A percentile compares a stretch with the other conserved stretches of the same genome.
Evolutionary conservation across 1,140 invertebrate genomes (phyloP).

Genomic region (Palaemon carinicauda): DNA sequence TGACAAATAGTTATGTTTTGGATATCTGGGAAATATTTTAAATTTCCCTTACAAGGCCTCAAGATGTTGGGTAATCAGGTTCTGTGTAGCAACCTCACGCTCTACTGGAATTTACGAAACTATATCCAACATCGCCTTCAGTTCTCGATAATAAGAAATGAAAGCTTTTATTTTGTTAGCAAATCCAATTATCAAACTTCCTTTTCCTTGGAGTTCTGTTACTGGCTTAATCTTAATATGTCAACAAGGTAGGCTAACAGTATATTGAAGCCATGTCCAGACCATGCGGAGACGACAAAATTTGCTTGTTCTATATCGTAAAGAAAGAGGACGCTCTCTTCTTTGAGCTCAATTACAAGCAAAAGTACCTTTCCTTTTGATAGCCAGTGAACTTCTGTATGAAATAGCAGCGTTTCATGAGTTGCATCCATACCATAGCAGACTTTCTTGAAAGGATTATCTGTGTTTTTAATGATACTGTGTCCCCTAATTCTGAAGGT

Average conservation of each 20-base stretch:
- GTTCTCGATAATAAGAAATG: background rate
- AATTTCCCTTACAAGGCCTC: slow-evolving; percentile 6
- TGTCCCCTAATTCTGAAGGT: no score
- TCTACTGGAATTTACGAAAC: slow-evolving; percentile 14
- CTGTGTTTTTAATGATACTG: no score
- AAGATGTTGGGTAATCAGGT: slow-evolving; percentile 15
- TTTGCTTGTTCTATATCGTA: background rate
- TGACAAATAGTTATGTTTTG: background rate
- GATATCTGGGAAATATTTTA: background rate
- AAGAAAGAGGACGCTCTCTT: background rate
- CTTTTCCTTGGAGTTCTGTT: no score
- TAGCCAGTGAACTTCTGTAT: slow-evolving; percentile 10
- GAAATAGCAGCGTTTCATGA: no score
- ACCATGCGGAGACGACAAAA: background rate
- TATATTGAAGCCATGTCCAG: no score
- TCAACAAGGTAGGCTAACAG: no score
- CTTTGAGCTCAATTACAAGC: background rate
- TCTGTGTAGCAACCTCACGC: slow-evolving; percentile 5
- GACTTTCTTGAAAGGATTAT: slow-evolving; percentile 60
- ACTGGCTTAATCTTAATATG: no score
- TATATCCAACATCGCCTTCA: slow-evolving; percentile 14
- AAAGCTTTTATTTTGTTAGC: background rate
- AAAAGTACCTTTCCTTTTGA: slow-evolving; percentile 13
- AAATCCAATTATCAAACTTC: slow-evolving; percentile 13
- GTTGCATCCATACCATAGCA: slow-evolving; percentile 34